Base-by-base conservation (phyloP, 2,888 invertebrate species). In the Torymus texanus region DNA sequence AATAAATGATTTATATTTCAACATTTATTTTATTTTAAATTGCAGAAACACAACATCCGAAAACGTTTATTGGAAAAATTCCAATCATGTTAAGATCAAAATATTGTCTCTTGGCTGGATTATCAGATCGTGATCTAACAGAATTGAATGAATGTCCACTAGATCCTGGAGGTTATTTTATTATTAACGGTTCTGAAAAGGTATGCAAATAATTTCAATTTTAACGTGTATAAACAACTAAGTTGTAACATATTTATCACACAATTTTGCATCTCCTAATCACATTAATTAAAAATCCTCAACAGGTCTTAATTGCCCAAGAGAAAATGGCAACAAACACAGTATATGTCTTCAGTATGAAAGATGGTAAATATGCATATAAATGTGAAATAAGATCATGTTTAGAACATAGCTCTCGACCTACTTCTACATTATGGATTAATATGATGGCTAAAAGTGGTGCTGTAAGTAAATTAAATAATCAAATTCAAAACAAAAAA, bases 301-400 rank as follows among this genome's bases (percentile, higher is more conserved):
- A 10, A 29, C 75, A 92, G 92, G 94, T 99, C 2, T 92, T 99
- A 53, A 99, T 99, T 90, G 99, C 99, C 0, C 99, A 99, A 91
- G 99, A 99, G 90, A 99, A 99, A 92, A 99, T 99, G 99, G 99
- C 99, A 8, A 99, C 99, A 10, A 99, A 99, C 89, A 99, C 99
- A 65, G 99, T 99, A 0, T 99, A 99, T 91, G 99, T 99, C 14
- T 99, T 99, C 89, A 96, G 97, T 86, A 98, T 99, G 97, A 99
- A 99, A 91, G 99, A 99, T 91, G 97, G 98, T 29, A 99, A 99
- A 91, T 99, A 97, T 92, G 98, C 99, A 0, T 99, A 95, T 89
- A 99, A 99, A 92, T 96, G 98, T 78, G 99, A 99, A 92, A 98
- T 99, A 84, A 93, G 99, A 61, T 99, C 99, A 0, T 97, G 97